Evolutionary conservation across 1,140 invertebrate species (phyloP), one percentile per base, ranked within the genome.

Genomic region (Eumeta japonica): DNA sequence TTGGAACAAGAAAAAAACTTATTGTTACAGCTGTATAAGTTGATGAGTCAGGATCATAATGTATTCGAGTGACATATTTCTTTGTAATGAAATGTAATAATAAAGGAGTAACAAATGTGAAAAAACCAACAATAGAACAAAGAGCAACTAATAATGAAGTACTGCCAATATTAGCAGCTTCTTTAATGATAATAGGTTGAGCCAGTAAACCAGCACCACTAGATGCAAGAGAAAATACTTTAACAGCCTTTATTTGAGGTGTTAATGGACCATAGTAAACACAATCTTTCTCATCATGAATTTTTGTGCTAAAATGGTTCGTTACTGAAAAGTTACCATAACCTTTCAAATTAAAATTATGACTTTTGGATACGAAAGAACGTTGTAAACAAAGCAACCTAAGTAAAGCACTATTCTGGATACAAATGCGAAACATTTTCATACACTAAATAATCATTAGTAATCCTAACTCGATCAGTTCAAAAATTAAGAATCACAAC

Each of bases 11-110:
- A 46, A 90, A 84, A 34, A 92, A 78, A 12, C 79, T 84, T 15
- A 84, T 79, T 17, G 81, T 84, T 10, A 79, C 81, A n/a, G 87
- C 87, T 16, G 78, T 81, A 55, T 89, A 90, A 32, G 77, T 80
- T 16, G 84, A 77, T 17, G 68, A 81, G 14, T 60, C 46, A 10
- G 75, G 56, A 62, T 91, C 78, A 52, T 90, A 93, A 40, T 84
- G 75, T 2, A 96, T 68, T 41, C 83, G 72, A 0, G 82, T 86
- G 0, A 94, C 84, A 79, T 96, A 97, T 67, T 89, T 90, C 53
- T 87, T 93, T 2, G 89, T 86, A 10, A 95, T 72, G 3, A 82
- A 74, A 75, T 96, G 89, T 40, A 96, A 71, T 15, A 95, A 55
- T 12, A 92, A 28, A 1, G 94, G 93, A 3, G 90, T 94, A 0